These are phyloP conservation scores for Acanthopagrus latus DNA, from an alignment of 2,797 vertebrate species.

Conservation along the genomic window DNA sequence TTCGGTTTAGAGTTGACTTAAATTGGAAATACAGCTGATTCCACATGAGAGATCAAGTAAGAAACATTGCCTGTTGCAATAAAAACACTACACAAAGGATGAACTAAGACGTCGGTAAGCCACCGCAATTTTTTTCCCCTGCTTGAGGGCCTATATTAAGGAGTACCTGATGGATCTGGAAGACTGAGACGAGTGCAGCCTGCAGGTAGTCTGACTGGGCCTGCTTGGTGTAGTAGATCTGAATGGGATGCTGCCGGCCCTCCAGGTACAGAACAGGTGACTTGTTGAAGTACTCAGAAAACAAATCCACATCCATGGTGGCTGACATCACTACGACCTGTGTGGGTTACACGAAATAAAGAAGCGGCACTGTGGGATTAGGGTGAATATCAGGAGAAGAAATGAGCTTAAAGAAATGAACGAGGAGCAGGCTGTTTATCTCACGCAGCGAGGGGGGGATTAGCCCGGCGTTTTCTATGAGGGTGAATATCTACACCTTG, in stretches of 20 bases:
- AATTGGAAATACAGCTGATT: not conserved
- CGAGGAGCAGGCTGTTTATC: not conserved
- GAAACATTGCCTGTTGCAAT: not conserved
- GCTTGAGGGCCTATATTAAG: not conserved
- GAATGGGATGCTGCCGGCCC: constrained; percentile 96
- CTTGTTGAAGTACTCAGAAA: constrained; percentile 95
- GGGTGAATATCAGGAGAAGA: not conserved
- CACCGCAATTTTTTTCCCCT: not conserved
- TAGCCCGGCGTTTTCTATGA: not conserved
- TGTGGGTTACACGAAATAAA: not conserved
- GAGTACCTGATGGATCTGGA: constrained; percentile 97
- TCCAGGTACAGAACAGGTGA: constrained; percentile 97
- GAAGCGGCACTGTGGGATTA: not conserved
- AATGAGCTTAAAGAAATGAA: not conserved
- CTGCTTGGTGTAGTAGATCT: constrained; percentile 95
- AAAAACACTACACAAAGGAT: not conserved
- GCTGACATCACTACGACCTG: constrained; percentile 97
- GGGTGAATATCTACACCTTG: not conserved
- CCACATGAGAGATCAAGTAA: not conserved
- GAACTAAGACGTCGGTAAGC: not conserved
- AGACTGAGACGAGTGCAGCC: constrained; percentile 93
- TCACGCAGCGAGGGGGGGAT: not conserved
- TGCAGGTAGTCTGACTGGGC: constrained; percentile 95
- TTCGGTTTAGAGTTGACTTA: not conserved
- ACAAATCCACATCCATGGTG: constrained; percentile 98